These are phyloP conservation scores for Odontophorus gujanensis DNA, from an alignment of 2,113 vertebrate genomes.

Conservation along the genomic window DNA sequence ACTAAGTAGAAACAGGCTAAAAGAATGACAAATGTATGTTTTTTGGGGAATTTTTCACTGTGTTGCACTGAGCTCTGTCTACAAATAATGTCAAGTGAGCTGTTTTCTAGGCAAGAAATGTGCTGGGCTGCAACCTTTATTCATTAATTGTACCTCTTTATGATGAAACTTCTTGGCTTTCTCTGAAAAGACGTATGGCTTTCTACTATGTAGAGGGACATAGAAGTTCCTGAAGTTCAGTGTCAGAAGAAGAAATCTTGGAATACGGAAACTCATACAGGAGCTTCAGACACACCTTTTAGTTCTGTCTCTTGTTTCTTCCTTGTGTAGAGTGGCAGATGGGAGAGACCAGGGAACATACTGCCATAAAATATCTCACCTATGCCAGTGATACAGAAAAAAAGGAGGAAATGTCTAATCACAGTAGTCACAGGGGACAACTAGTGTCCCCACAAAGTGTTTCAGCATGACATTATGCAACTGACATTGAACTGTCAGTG, in stretches of 20 bases:
- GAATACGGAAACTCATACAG: neutral
- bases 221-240: neutral
- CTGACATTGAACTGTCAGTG: neutral
- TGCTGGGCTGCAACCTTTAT: neutral
- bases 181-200: neutral
- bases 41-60: slow-evolving; percentile 28
- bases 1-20: slow-evolving; percentile 35
- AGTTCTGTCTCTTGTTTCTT: neutral
- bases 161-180: slow-evolving; percentile 36
- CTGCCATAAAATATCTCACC: slow-evolving; percentile 1
- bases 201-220: neutral
- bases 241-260: neutral
- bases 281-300: neutral
- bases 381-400: slow-evolving; percentile 26
- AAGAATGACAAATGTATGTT: slow-evolving; percentile 1
- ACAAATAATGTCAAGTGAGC: slow-evolving; percentile 24
- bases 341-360: slow-evolving; percentile 48
- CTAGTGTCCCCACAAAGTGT: neutral
- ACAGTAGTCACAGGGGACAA: neutral
- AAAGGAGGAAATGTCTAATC: neutral
- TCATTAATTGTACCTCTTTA: neutral
- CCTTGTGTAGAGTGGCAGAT: neutral
- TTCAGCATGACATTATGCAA: neutral
- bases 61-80: neutral
- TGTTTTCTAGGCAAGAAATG: slow-evolving; percentile 39